Percentiles rank a stretch among this genome's conserved stretches.
Evolutionary conservation across 2,888 invertebrate species (phyloP).

Genomic region (Drosophila buzzatii): DNA sequence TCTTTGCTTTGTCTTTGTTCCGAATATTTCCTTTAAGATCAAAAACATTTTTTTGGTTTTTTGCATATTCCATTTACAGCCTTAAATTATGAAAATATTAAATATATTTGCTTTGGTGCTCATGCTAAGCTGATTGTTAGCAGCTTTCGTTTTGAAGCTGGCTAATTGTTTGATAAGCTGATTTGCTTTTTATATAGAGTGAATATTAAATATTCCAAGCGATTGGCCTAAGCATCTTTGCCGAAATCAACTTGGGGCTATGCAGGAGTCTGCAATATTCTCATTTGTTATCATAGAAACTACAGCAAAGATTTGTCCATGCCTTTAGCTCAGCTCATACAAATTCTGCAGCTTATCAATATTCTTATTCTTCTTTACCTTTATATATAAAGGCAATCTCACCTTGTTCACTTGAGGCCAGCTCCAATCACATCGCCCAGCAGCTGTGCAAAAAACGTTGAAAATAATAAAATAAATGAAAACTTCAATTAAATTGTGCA

Average conservation of each 20-base stretch:
- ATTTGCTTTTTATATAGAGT: neutral
- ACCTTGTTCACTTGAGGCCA: neutral
- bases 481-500: conserved; percentile 15
- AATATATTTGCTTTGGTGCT: too few relatives aligned
- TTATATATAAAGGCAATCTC: neutral
- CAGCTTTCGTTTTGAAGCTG: neutral
- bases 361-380: too few relatives aligned
- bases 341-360: neutral
- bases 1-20: too few relatives aligned
- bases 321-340: neutral
- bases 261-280: too few relatives aligned
- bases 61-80: too few relatives aligned
- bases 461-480: neutral
- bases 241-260: neutral
- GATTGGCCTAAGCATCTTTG: neutral
- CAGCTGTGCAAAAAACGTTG: neutral
- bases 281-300: neutral
- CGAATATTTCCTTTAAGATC: too few relatives aligned
- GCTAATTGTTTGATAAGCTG: neutral
- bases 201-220: neutral
- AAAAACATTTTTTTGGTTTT: too few relatives aligned
- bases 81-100: too few relatives aligned
- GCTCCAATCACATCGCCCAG: neutral
- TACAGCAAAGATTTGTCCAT: neutral
- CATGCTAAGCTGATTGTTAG: neutral